Evolutionary conservation across 1,140 invertebrate genomes (phyloP).

Genomic region (Hesperophylax magnus): DNA sequence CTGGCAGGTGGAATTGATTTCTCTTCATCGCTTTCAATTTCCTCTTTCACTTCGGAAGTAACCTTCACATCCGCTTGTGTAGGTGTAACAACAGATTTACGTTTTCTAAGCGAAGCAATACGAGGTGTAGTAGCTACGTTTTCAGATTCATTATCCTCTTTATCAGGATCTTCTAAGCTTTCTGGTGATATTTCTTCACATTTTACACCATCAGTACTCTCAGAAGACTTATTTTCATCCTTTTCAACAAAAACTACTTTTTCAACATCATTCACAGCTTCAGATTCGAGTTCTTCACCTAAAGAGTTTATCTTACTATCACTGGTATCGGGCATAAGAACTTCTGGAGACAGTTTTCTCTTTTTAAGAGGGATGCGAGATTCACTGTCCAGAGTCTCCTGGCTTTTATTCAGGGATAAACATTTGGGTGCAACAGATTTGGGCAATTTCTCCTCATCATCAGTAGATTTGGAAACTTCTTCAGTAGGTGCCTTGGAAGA

Average conservation of each 20-base stretch:
- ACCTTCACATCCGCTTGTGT: background rate
- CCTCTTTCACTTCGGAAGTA: background rate
- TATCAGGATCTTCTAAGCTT: background rate
- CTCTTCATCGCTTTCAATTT: slow-evolving; percentile 8
- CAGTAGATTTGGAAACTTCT: background rate
- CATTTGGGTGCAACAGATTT: background rate
- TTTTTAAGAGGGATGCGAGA: slow-evolving; percentile 37
- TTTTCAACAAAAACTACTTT: background rate
- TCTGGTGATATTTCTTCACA: background rate
- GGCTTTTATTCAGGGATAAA: slow-evolving; percentile 15
- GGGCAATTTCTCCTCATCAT: background rate
- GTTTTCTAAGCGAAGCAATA: slow-evolving; percentile 16
- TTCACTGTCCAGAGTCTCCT: slow-evolving; percentile 22
- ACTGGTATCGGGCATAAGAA: background rate
- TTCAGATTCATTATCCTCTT: slow-evolving; percentile 12
- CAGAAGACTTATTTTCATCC: background rate
- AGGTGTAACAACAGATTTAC: slow-evolving; percentile 13
- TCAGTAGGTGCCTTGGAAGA: background rate
- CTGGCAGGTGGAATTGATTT: background rate
- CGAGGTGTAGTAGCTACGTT: slow-evolving; percentile 16
- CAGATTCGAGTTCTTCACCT: too few species aligned
- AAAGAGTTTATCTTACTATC: background rate
- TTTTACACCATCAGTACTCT: background rate
- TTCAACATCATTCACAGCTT: background rate
- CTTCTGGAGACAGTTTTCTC: slow-evolving; percentile 32